Conservation (phyloP, 2,888 invertebrate species). For the Cheilosia scutellata region DNA sequence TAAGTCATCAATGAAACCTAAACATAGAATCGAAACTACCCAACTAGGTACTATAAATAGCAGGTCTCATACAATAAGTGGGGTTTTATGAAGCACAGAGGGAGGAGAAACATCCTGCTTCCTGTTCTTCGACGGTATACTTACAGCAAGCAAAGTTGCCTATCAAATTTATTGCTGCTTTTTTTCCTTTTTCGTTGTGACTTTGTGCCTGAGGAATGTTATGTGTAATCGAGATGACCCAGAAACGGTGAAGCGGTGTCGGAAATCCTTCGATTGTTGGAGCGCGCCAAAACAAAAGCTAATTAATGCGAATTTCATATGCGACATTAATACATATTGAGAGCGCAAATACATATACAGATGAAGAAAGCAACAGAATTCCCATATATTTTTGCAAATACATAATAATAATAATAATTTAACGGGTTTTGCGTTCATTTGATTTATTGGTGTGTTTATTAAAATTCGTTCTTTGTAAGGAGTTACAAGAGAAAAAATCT, state of each 20-base stretch:
- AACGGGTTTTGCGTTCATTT: not conserved
- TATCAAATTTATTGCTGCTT: slow-evolving; percentile 49
- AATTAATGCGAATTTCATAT: slow-evolving; percentile 70
- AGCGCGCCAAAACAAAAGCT: slow-evolving; percentile 69
- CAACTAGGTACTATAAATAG: slow-evolving; percentile 53
- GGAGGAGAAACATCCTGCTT: slow-evolving; percentile 33
- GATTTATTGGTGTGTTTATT: not conserved
- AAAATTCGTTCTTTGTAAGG: too few species aligned
- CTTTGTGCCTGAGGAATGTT: slow-evolving; percentile 54
- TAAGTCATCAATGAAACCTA: slow-evolving; percentile 85
- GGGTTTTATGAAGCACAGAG: slow-evolving; percentile 6
- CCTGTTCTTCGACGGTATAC: slow-evolving; percentile 34
- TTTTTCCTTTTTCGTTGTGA: slow-evolving; percentile 37
- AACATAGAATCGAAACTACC: slow-evolving; percentile 42
- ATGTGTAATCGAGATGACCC: slow-evolving; percentile 73
- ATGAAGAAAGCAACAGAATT: slow-evolving; percentile 13
- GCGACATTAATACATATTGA: slow-evolving; percentile 58
- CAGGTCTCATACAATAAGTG: slow-evolving; percentile 33
- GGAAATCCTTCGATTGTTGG: slow-evolving; percentile 69
- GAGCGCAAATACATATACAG: not conserved
- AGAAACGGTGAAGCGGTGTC: slow-evolving; percentile 68
- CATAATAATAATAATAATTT: not conserved
- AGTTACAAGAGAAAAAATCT: too few species aligned
- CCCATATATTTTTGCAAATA: slow-evolving; percentile 17
- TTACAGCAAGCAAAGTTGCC: slow-evolving; percentile 42